phyloP scores from a whole-genome alignment of 2,113 vertebrate genomes.

The Bungarus multicinctus region DNA sequence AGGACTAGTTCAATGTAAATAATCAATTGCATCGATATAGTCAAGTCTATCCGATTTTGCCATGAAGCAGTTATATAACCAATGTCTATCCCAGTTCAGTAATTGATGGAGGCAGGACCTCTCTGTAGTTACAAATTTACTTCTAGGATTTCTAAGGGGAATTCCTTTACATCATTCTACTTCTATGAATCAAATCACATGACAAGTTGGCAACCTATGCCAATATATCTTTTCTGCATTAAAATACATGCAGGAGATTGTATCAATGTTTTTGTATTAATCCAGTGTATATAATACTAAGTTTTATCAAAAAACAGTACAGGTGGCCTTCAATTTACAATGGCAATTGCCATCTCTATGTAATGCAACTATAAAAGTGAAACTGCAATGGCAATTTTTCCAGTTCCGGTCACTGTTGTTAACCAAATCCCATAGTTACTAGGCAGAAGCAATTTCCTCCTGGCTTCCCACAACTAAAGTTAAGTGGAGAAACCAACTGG shows the following conservation, averaged over 20 bases:
- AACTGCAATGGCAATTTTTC: neutral
- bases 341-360: neutral
- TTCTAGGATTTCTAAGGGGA: neutral
- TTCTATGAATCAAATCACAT: neutral
- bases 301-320: neutral
- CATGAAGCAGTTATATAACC: neutral
- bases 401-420: neutral
- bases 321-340: neutral
- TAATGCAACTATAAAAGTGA: neutral
- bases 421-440: neutral
- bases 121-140: neutral
- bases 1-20: neutral
- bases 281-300: neutral
- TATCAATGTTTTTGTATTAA: neutral
- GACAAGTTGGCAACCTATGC: too few relatives aligned
- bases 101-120: neutral
- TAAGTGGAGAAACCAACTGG: neutral
- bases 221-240: neutral
- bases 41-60: neutral
- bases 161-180: neutral
- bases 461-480: neutral
- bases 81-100: neutral
- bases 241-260: neutral
- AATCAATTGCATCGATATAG: neutral
- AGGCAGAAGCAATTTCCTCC: neutral